Evolutionary conservation across 2,888 invertebrate genomes (phyloP), one percentile per base, ranked within the genome.

Genomic region (Athalia circularis): DNA sequence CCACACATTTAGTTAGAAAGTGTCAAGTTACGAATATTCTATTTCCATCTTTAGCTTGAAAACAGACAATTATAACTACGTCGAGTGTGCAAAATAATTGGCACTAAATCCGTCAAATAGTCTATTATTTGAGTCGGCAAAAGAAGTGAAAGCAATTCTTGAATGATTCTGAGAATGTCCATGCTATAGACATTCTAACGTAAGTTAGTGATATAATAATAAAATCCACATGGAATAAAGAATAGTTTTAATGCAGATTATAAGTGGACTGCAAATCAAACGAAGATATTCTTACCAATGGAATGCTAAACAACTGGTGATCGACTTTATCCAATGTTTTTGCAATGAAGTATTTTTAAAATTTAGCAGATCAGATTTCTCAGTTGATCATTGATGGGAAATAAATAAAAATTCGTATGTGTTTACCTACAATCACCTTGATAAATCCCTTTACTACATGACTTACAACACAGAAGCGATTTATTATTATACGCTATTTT

Each of bases 361-460:
- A 72, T 72, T 72, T 59, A 57, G 52, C 45, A 72, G 57, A 45
- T 72, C 5, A 47, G 8, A 59, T 47, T 43, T 72, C 15, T 57
- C 5, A 45, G 70, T 72, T 59, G 11, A 70, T 54, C 70, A 57
- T 45, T 70, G 45, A 52, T n/a, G 52, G n/a, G n/a, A 68, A n/a
- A 43, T 29, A 68, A 68, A 68, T n/a, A 48, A 47, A 57, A 72
- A 13, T 72, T 72, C 13, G 13, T 57, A 59, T 47, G 45, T 48
- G 65, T 45, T 72, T n/a, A 72, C 29, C 68, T 54, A 68, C 11
- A 68, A 68, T 15, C 59, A 72, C 8, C 47, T 59, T 59, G 13
- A 72, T 72, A 59, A 59, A 72, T 72, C 45, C 52, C 13, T 47
- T 59, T 59, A 15, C 72, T 72, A 72, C 59, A 9, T 72, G 72